phyloP scores from a whole-genome alignment of 2,113 vertebrate genomes.

The Polyodon spathula region DNA sequence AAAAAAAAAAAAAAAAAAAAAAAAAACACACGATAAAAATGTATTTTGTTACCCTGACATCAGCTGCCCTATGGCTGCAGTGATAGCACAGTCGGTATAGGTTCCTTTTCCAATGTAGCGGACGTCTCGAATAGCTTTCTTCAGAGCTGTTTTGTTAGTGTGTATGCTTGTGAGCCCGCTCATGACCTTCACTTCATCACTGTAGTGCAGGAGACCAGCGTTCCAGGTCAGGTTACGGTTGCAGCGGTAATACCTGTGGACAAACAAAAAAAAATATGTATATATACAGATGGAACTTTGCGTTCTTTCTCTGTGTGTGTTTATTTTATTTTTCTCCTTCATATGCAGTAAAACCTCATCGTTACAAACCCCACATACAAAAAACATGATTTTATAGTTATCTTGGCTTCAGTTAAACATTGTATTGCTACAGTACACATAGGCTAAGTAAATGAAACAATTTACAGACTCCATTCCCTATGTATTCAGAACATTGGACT shows the following conservation, averaged over 20 bases:
- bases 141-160: slow-evolving; percentile 7
- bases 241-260: slow-evolving; percentile 23
- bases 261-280: background rate
- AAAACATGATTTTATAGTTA: no score
- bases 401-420: no score
- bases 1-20: no score
- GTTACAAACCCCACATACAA: no score
- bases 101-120: slow-evolving; percentile 31
- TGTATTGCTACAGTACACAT: no score
- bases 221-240: slow-evolving; percentile 30
- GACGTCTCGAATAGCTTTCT: slow-evolving; percentile 19
- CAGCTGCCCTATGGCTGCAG: slow-evolving; percentile 25
- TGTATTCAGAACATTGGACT: no score
- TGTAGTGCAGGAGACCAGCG: slow-evolving; percentile 30
- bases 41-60: slow-evolving; percentile 26
- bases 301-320: slow-evolving; percentile 1
- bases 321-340: no score
- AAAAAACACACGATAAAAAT: no score
- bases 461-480: no score
- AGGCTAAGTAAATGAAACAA: no score
- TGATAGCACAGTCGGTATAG: slow-evolving; percentile 28
- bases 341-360: no score
- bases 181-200: slow-evolving; percentile 30
- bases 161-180: slow-evolving; percentile 21
- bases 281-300: no score